Base-by-base conservation (phyloP, 2,888 invertebrate genomes). In the Ormyrus rosae region DNA sequence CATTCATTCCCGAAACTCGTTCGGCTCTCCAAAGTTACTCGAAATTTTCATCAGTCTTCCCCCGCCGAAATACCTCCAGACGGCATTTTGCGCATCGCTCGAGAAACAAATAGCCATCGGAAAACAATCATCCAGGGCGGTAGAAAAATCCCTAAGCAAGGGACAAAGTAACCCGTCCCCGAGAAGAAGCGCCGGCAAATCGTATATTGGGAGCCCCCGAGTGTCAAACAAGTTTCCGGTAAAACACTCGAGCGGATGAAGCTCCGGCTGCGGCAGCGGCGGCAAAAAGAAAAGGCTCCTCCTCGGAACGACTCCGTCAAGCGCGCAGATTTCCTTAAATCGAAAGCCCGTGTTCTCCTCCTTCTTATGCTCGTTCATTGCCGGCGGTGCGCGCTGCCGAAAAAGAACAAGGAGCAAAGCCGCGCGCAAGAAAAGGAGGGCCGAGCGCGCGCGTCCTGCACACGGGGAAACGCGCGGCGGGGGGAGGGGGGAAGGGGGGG, bases 321-420 rank as follows among this genome's bases (percentile, higher is more conserved):
- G 19, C 19, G 19, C 19, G 19, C 34, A 71, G 65, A 78, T 78
- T 70, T 58, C 55, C 34, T 58, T 60, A 60, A 78, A 50, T 58
- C 58, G 46, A 51, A 45, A 61, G 45, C 51, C 1, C 34, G 9
- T 71, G 13, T 19, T 19, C 51, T 51, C 65, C 51, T 51, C 34
- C 8, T 50, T 71, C 13, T 71, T 46, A 51, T 51, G n/a, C 50
- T 61, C 34, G 6, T 19, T 50, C 34, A 60, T 51, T 61, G 11
- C 11, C 53, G 45, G 55, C 6, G 45, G n/a, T 45, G 11, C 7
- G 8, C 11, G 11, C 19, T 1, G 1, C 19, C 19, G 19, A 19
- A 19, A 19, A 19, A 19, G 19, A 19, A 19, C 1, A 1, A 2
- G 1, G 19, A 19, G 19, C 19, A 19, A 55, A 56, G n/a, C 19